These are phyloP conservation scores for Dryocosmus kuriphilus DNA, from an alignment of 2,888 invertebrate species.

Conservation along the genomic window DNA sequence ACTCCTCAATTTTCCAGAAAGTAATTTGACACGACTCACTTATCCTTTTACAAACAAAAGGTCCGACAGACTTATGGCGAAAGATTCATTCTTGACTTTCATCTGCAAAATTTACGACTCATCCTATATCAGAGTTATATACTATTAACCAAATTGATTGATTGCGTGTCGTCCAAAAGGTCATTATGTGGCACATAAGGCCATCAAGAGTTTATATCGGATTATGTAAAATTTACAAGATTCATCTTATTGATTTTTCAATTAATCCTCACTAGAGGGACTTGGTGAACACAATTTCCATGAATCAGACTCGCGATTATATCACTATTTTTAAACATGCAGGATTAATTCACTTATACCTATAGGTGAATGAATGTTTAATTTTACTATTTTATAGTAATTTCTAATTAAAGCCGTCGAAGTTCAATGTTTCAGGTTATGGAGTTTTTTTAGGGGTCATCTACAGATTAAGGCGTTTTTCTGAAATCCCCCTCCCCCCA, in stretches of 20 bases:
- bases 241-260: not conserved
- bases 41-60: conserved; percentile 21
- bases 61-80: not conserved
- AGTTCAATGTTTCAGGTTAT: too few species aligned
- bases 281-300: not conserved
- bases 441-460: too few species aligned
- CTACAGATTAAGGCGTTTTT: too few species aligned
- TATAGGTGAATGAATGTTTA: not conserved
- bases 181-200: conserved; percentile 1
- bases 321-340: not conserved
- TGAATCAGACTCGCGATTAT: not conserved
- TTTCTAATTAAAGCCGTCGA: not conserved
- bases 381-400: not conserved
- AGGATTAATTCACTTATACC: not conserved
- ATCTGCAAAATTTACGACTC: conserved; percentile 16
- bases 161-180: not conserved
- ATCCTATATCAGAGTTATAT: not conserved
- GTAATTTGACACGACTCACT: conserved; percentile 33
- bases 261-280: conserved; percentile 1
- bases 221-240: conserved; percentile 23
- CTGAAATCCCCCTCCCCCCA: too few species aligned
- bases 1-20: conserved; percentile 29
- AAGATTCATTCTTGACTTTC: conserved; percentile 13
- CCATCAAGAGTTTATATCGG: not conserved
- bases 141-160: conserved; percentile 24